phyloP scores from a whole-genome alignment of 2,113 vertebrate genomes.

The Colossoma macropomum region DNA sequence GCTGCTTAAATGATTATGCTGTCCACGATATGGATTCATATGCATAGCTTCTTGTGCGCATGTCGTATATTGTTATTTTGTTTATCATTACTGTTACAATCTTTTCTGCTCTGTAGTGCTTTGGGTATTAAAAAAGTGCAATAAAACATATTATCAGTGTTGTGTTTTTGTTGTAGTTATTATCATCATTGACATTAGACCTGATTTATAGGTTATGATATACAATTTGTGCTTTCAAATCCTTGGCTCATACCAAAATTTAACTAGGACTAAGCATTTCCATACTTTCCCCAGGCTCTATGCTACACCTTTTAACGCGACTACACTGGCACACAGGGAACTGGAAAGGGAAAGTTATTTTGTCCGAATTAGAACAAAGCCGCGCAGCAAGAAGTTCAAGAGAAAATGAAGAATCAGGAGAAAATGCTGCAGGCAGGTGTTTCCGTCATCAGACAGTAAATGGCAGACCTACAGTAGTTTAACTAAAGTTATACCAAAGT shows the following conservation, averaged over 20 bases:
- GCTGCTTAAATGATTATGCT: background rate
- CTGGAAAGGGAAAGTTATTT: background rate
- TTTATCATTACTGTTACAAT: background rate
- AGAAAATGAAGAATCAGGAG: slow-evolving; percentile 15
- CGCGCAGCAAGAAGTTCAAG: background rate
- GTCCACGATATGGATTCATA: background rate
- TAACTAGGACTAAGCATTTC: background rate
- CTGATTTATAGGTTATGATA: background rate
- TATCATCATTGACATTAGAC: background rate
- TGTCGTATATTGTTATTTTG: background rate
- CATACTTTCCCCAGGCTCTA: background rate
- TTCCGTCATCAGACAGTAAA: slow-evolving; percentile 12
- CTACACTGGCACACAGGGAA: background rate
- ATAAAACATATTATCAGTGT: background rate
- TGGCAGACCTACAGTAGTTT: slow-evolving; percentile 5
- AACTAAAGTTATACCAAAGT: slow-evolving; percentile 23
- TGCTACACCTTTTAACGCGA: slow-evolving; percentile 6
- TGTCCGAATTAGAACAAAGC: slow-evolving; percentile 25
- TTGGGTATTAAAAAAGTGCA: too few species aligned
- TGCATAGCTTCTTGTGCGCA: background rate
- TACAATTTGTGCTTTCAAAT: background rate
- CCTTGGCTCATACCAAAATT: slow-evolving; percentile 21
- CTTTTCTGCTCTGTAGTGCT: too few species aligned
- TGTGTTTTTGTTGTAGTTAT: background rate
- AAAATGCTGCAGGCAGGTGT: slow-evolving; percentile 29